phyloP scores from a whole-genome alignment of 2,113 vertebrate species.

The Crotalus horridus region DNA sequence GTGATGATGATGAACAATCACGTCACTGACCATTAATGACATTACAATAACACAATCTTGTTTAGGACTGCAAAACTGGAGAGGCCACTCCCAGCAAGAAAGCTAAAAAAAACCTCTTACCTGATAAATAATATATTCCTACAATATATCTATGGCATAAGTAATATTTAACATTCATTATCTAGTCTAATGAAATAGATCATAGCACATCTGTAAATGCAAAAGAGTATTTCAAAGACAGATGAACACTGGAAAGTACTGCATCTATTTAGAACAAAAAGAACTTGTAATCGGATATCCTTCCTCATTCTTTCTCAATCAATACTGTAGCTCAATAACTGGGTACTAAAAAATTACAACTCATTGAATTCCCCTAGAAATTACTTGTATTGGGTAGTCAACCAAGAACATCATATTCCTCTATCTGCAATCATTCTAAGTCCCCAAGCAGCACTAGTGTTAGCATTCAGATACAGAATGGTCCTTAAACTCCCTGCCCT shows the following conservation, averaged over 20 bases:
- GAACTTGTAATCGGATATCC: neutral
- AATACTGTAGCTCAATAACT: neutral
- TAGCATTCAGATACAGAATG: neutral
- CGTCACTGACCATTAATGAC: neutral
- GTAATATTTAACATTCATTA: neutral
- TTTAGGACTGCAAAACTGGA: neutral
- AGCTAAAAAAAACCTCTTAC: neutral
- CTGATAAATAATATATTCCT: neutral
- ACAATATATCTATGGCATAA: neutral
- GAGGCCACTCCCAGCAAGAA: neutral
- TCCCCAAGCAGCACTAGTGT: constrained; percentile 8
- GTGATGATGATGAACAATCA: neutral
- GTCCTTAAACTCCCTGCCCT: neutral
- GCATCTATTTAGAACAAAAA: fast-evolving
- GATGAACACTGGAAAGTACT: fast-evolving
- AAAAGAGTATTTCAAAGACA: neutral
- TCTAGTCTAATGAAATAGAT: neutral
- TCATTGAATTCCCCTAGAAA: constrained; percentile 1
- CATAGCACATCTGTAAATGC: neutral
- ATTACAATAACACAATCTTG: neutral
- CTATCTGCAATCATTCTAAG: neutral
- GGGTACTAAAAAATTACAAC: neutral
- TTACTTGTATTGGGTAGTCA: neutral
- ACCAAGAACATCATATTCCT: neutral
- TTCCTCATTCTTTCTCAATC: neutral